Conservation (phyloP, 53 echinoderm and acorn worm genomes). For the Pentamera pediparva region DNA sequence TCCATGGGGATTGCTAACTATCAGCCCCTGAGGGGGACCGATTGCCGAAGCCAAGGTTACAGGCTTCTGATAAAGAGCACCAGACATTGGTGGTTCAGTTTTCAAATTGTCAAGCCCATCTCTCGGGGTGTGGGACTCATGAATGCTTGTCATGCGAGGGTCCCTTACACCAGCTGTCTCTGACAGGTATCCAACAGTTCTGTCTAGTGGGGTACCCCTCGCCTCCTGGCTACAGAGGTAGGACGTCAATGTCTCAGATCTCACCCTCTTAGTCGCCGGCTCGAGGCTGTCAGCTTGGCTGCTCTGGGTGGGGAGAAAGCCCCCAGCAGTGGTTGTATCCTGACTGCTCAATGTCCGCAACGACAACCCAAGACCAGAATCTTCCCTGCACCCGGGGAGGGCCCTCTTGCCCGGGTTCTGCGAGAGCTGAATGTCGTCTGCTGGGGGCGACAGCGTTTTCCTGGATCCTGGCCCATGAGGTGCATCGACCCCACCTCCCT, state of each 20-base stretch:
- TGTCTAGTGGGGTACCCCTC: neutral
- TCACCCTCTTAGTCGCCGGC: neutral
- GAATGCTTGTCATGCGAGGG: neutral
- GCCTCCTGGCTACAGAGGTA: too few species aligned
- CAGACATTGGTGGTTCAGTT: too few species aligned
- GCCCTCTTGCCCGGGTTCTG: neutral
- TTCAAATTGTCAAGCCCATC: too few species aligned
- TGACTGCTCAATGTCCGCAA: constrained; percentile 3
- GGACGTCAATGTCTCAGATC: too few species aligned
- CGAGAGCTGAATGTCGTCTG: neutral
- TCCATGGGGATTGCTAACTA: too few species aligned
- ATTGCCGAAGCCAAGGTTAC: too few species aligned
- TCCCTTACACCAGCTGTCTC: neutral
- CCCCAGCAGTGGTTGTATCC: neutral
- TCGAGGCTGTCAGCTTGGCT: too few species aligned
- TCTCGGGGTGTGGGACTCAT: too few species aligned
- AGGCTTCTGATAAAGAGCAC: too few species aligned
- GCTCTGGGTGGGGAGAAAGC: neutral
- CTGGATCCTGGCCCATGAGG: constrained; percentile 17
- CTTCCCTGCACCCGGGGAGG: neutral
- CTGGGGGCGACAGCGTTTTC: neutral
- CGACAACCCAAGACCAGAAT: constrained; percentile 19
- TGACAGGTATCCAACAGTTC: neutral
- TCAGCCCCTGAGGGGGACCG: too few species aligned
- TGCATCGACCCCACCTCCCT: too few species aligned